These are phyloP conservation scores for Leptosomus discolor DNA, from an alignment of 2,113 vertebrate species.

Conservation along the genomic window DNA sequence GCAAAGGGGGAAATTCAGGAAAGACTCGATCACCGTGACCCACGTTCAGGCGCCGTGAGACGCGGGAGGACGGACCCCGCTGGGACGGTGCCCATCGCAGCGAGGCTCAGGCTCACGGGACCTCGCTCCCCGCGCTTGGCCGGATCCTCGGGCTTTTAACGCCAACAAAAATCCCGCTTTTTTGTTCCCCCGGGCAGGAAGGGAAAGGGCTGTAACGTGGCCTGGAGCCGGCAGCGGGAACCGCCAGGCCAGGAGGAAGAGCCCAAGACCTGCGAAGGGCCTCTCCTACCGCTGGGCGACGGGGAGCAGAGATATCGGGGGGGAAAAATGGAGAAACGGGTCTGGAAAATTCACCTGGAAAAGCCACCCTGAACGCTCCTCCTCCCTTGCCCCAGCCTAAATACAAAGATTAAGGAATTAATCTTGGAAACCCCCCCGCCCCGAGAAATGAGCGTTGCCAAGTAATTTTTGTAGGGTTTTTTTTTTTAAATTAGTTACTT, in stretches of 20 bases:
- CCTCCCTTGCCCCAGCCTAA: not conserved
- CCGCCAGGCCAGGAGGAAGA: not conserved
- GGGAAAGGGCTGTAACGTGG: not conserved
- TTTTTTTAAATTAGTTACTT: not conserved
- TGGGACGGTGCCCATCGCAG: fast-evolving
- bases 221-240: not conserved
- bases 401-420: not conserved
- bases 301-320: not conserved
- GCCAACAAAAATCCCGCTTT: not conserved
- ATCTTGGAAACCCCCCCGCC: no score
- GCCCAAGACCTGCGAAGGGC: not conserved
- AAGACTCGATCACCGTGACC: fast-evolving
- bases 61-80: fast-evolving
- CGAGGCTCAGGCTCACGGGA: not conserved
- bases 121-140: not conserved
- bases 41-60: no score
- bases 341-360: not conserved
- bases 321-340: not conserved
- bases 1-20: no score
- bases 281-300: no score
- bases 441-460: not conserved
- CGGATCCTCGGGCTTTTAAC: not conserved
- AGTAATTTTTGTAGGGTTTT: not conserved
- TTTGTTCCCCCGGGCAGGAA: no score
- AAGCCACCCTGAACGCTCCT: not conserved